These are phyloP conservation scores for Amyelois transitella DNA, from an alignment of 1,140 invertebrate species.

Conservation along the genomic window DNA sequence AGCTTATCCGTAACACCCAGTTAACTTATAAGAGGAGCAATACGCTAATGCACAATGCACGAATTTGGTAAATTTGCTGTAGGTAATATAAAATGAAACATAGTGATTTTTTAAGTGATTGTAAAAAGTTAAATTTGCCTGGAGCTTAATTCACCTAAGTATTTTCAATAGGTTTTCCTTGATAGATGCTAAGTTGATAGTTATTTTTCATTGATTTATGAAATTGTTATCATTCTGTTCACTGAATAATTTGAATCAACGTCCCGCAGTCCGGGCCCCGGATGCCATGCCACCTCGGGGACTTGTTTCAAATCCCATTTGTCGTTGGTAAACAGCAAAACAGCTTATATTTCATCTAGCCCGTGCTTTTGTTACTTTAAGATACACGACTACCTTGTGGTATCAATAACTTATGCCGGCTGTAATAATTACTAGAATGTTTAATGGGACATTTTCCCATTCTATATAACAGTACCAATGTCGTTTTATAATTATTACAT, in stretches of 20 bases:
- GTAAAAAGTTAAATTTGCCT: too few relatives aligned
- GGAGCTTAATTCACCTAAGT: too few relatives aligned
- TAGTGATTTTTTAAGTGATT: too few relatives aligned
- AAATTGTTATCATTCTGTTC: background rate
- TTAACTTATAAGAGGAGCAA: too few relatives aligned
- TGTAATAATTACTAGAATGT: conserved; percentile 20
- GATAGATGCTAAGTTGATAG: too few relatives aligned
- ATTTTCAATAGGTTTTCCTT: too few relatives aligned
- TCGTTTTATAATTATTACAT: background rate
- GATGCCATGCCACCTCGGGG: conserved; percentile 39
- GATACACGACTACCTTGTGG: conserved; percentile 25
- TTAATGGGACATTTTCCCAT: background rate
- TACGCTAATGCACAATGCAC: too few relatives aligned
- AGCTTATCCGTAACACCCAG: too few relatives aligned
- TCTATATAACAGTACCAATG: background rate
- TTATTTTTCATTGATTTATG: too few relatives aligned
- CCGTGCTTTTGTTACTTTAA: conserved; percentile 40
- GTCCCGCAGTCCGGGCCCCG: conserved; percentile 11
- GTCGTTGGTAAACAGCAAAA: conserved; percentile 49
- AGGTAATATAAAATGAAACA: too few relatives aligned
- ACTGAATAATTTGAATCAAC: background rate
- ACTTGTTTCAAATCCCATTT: conserved; percentile 50
- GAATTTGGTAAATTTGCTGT: too few relatives aligned
- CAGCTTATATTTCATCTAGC: conserved; percentile 50
- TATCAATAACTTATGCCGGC: conserved; percentile 21